These are phyloP conservation scores for Leptinotarsa rubiginosa DNA, from an alignment of 2,888 invertebrate genomes.

Conservation along the genomic window DNA sequence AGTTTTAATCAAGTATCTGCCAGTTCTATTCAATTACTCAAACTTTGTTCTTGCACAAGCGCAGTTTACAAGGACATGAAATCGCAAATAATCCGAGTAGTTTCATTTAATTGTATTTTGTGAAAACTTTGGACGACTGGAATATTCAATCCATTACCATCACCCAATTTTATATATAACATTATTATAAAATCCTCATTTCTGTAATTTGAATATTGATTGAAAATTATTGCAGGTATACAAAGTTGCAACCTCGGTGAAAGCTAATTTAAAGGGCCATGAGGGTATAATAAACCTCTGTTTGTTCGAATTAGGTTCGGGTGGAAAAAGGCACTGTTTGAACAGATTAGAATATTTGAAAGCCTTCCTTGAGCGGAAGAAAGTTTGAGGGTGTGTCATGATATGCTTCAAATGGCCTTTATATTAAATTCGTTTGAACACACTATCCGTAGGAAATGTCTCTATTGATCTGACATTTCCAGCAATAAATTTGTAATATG, in stretches of 20 bases:
- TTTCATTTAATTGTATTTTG: conserved; percentile 5
- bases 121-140: conserved; percentile 20
- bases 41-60: too few species aligned
- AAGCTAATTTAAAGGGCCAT: conserved; percentile 21
- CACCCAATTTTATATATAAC: conserved; percentile 12
- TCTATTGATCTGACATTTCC: too few species aligned
- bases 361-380: neutral
- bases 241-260: conserved; percentile 19
- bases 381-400: conserved; percentile 8
- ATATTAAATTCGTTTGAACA: neutral
- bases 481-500: too few species aligned
- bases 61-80: too few species aligned
- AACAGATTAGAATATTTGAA: neutral
- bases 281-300: conserved; percentile 21
- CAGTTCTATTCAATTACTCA: too few species aligned
- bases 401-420: neutral
- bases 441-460: neutral
- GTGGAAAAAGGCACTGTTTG: conserved; percentile 15
- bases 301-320: conserved; percentile 21
- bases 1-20: too few species aligned
- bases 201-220: conserved; percentile 30
- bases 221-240: conserved; percentile 24
- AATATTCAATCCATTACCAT: conserved; percentile 22
- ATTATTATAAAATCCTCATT: conserved; percentile 29
- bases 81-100: neutral